Conservation (phyloP, 2,888 invertebrate genomes). For the Sylvicola cinctus region DNA sequence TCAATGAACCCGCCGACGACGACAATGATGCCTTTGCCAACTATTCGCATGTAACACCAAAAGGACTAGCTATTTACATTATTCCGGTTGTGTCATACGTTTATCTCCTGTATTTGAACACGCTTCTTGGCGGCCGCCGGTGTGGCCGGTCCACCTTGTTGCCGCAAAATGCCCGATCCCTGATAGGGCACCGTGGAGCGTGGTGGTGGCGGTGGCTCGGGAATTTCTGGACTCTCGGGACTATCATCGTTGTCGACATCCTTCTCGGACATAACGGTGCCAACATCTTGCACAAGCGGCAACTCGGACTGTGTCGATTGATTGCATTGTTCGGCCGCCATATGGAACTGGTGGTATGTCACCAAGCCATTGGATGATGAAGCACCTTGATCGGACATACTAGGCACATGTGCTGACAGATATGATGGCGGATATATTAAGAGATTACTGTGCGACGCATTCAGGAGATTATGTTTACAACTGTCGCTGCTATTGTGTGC, state of each 20-base stretch:
- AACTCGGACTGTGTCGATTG: conserved; percentile 12
- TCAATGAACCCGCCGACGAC: no score
- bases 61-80: no score
- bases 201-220: conserved; percentile 36
- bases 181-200: conserved; percentile 16
- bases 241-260: conserved; percentile 4
- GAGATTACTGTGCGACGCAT: conserved; percentile 15
- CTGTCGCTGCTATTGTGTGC: conserved; percentile 1
- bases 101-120: conserved; percentile 84
- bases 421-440: conserved; percentile 11
- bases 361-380: conserved; percentile 10
- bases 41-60: no score
- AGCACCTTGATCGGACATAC: conserved; percentile 8
- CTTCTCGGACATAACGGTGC: conserved; percentile 9
- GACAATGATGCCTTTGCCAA: no score
- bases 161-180: conserved; percentile 36
- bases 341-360: conserved; percentile 9
- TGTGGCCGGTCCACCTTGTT: conserved; percentile 30
- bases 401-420: conserved; percentile 10
- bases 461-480: not conserved
- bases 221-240: conserved; percentile 20
- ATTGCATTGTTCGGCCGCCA: conserved; percentile 10
- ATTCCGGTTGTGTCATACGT: conserved; percentile 32
- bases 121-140: conserved; percentile 69
- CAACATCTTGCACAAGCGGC: conserved; percentile 9